Evolutionary conservation across 92 coral and sea anemone genomes (phyloP), one percentile per base, ranked within the genome.

Genomic region (Plumapathes pennacea): DNA sequence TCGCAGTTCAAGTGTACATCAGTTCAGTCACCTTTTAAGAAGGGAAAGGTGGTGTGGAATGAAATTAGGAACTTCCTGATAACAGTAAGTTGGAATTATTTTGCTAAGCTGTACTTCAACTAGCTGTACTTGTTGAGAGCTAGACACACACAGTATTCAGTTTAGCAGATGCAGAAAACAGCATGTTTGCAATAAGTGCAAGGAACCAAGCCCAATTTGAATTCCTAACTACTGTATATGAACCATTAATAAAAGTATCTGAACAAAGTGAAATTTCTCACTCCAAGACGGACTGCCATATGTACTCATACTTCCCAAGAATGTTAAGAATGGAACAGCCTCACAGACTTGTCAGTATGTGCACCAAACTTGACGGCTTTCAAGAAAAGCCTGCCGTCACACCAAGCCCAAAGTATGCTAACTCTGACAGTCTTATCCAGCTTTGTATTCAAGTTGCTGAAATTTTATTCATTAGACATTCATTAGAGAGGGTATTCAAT

Each of bases 21-120:
- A 2, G 80, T 94, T 24, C 79, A 79, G 65, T 65, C 82, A 28
- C 88, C 82, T 13, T 43, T 67, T 56, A 94, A 84, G 80, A 89
- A 76, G 61, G 99, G 99, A 20, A 57, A 70, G 55, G 86, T 88
- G 22, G 83, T 94, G 33, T 94, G 99, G 99, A 85, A 84, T 73
- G 99, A 94, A 46, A 64, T 77, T 37, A 80, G 61, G 30, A 94
- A 94, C 72, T 94, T 94, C 41, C 85, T 90, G 31, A 50, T 89
- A 8, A 56, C 72, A 22, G 97, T 90, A 71, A 82, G 97, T 71
- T 13, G n/a, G 23, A 23, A 1, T 3, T 22, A n/a, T 12, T 23
- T 32, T 15, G 3, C 19, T 13, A 25, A 3, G 8, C 9, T 17
- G n/a, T 15, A 2, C 54, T 13, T 4, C 19, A 14, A 8, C 40